Conservation (phyloP, 1,140 invertebrate species). For the Eurosta solidaginis region DNA sequence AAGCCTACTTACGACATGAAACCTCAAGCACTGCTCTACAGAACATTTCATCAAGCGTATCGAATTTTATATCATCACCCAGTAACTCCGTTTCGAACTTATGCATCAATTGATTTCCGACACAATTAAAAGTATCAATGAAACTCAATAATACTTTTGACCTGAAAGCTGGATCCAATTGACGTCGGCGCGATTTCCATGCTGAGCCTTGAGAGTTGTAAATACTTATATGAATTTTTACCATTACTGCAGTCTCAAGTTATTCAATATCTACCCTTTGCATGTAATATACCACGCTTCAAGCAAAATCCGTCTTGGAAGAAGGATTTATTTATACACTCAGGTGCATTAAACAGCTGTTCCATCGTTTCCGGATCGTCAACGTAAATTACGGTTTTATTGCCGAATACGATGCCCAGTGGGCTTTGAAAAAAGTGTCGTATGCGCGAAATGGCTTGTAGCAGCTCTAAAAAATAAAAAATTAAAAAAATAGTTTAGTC, state of each 20-base stretch:
- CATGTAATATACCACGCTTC: constrained; percentile 47
- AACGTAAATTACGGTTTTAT: constrained; percentile 48
- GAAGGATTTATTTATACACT: constrained; percentile 53
- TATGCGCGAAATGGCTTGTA: neutral
- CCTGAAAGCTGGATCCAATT: constrained; percentile 54
- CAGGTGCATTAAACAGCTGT: constrained; percentile 48
- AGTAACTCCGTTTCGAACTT: constrained; percentile 38
- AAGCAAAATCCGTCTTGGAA: constrained; percentile 56
- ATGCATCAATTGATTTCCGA: constrained; percentile 49
- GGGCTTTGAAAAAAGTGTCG: constrained; percentile 44
- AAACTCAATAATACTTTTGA: constrained; percentile 52
- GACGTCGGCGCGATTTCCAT: constrained; percentile 53
- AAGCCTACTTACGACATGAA: constrained; percentile 49
- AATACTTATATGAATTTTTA: neutral
- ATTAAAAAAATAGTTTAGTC: neutral
- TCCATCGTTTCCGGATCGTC: constrained; percentile 54
- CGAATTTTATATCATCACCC: constrained; percentile 33
- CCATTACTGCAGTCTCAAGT: neutral
- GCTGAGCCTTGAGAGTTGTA: constrained; percentile 39
- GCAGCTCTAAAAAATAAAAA: neutral
- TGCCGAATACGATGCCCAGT: constrained; percentile 47
- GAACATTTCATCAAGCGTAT: constrained; percentile 51
- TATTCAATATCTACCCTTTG: constrained; percentile 39
- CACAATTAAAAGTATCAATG: constrained; percentile 50
- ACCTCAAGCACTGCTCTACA: constrained; percentile 53